These are phyloP conservation scores for Meteorus colon DNA, from an alignment of 2,888 invertebrate species.

Conservation along the genomic window DNA sequence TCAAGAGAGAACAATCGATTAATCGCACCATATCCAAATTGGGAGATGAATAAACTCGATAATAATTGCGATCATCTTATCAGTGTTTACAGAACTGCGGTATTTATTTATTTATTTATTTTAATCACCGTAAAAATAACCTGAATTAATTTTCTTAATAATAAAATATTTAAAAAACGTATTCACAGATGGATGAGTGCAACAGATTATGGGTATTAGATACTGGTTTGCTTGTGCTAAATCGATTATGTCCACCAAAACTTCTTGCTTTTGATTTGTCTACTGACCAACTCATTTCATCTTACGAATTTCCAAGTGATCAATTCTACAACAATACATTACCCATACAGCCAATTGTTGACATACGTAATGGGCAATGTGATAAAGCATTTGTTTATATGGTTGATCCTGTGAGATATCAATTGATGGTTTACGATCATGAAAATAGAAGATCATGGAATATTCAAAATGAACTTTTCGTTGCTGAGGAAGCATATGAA, in stretches of 20 bases:
- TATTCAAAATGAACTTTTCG: constrained; percentile 78
- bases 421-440: constrained; percentile 80
- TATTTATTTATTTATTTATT: constrained; percentile 62
- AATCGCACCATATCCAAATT: constrained; percentile 80
- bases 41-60: constrained; percentile 79
- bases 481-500: constrained; percentile 79
- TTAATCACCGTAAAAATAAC: too few species aligned
- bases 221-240: constrained; percentile 79
- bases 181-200: constrained; percentile 80
- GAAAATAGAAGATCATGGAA: constrained; percentile 77
- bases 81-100: constrained; percentile 84
- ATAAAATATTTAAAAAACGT: too few species aligned
- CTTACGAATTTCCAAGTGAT: constrained; percentile 76
- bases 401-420: constrained; percentile 80
- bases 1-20: constrained; percentile 74
- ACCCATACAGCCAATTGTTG: constrained; percentile 80
- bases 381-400: constrained; percentile 80
- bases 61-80: constrained; percentile 80
- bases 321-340: constrained; percentile 75
- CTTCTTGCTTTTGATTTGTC: constrained; percentile 82
- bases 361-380: constrained; percentile 77
- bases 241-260: constrained; percentile 81
- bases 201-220: constrained; percentile 84
- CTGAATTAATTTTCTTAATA: too few species aligned
- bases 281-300: constrained; percentile 76